Evolutionary conservation across 2,888 invertebrate genomes (phyloP), one percentile per base, ranked within the genome.

Genomic region (Cheilosia impressa): DNA sequence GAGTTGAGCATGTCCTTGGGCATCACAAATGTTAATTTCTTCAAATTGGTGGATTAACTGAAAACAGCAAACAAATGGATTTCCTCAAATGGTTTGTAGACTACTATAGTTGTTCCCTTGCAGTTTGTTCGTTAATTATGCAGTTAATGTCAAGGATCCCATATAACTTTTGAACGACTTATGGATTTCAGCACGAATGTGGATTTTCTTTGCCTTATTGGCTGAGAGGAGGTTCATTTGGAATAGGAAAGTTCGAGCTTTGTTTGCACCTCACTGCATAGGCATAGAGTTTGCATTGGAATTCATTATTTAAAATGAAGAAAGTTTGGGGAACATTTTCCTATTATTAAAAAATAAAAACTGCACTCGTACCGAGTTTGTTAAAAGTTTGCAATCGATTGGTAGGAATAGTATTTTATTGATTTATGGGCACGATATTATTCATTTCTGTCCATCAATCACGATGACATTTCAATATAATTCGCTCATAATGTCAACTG

Each of bases 31-130:
- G 19, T 2, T 71, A 22, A 22, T 41, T 17, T 9, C 13, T 34
- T 31, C 5, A 10, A 9, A 55, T 47, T 24, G 19, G 2, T 75
- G 79, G 80, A 80, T 71, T 79, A 80, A 75, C 63, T 13, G 41
- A 63, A 19, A 60, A 53, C 17, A 65, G 31, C 62, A 63, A 47
- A 13, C 69, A 71, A 84, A 84, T 84, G 84, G 80, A 84, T 84
- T 80, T 76, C 65, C 60, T 55, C 75, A 84, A 84, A 80, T 80
- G 84, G 84, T 84, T 80, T 69, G 84, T 84, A 66, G 27, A 19
- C 2, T 10, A 10, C n/a, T n/a, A 47, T 31, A 38, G 38, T 41
- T 17, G 5, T 50, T 24, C 17, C 47, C 27, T 45, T 3, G 0
- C 22, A 17, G n/a, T 73, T 5, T 45, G 13, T 62, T 58, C 50